phyloP scores from a whole-genome alignment of 2,888 invertebrate genomes.

The Autographa gamma region DNA sequence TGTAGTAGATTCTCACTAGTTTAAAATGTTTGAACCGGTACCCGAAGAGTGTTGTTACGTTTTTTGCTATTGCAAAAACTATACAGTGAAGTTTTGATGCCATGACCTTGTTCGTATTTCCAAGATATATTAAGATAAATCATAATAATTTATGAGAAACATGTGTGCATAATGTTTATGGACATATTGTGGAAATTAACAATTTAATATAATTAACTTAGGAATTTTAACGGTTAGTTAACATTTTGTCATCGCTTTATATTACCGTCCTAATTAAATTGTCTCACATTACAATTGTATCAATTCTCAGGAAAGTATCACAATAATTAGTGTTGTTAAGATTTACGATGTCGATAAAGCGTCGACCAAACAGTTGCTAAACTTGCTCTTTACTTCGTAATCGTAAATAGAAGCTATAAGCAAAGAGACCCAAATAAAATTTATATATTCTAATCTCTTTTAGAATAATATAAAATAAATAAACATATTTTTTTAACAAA shows the following conservation, averaged over 20 bases:
- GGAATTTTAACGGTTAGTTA: not conserved
- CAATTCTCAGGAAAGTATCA: not conserved
- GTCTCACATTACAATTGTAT: not conserved
- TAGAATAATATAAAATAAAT: too few species aligned
- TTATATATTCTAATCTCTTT: not conserved
- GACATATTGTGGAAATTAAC: not conserved
- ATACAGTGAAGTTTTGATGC: constrained; percentile 14
- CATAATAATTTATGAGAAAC: constrained; percentile 18
- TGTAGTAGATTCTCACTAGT: constrained; percentile 24
- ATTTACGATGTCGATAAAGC: not conserved
- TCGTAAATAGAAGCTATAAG: not conserved
- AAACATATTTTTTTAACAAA: too few species aligned
- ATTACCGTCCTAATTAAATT: not conserved
- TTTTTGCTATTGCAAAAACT: constrained; percentile 37
- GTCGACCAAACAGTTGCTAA: not conserved
- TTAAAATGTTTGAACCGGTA: constrained; percentile 24
- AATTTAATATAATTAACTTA: not conserved
- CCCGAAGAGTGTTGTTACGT: constrained; percentile 19
- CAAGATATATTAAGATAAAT: constrained; percentile 24
- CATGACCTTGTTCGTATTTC: constrained; percentile 28
- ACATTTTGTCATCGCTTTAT: constrained; percentile 6
- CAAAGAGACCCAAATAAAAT: not conserved
- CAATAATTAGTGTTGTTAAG: not conserved
- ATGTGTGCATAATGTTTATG: constrained; percentile 12
- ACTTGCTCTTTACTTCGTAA: not conserved